Evolutionary conservation across 2,888 invertebrate genomes (phyloP).

Genomic region (Eupithecia abbreviata): DNA sequence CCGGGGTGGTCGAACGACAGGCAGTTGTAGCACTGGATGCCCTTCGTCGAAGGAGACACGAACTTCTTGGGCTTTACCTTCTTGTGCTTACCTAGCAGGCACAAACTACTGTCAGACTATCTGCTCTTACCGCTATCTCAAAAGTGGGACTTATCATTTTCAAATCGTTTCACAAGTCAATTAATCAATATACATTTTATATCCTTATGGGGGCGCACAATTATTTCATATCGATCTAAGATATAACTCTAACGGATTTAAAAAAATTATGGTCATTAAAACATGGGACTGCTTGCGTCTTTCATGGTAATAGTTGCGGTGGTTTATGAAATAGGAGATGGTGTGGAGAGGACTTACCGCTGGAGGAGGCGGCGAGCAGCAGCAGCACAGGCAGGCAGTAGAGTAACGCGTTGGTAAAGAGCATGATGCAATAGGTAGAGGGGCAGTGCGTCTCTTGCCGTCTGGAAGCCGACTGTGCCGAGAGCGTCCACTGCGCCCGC

Average conservation of each 20-base stretch:
- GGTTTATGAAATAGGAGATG: background rate
- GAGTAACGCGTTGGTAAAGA: constrained; percentile 49
- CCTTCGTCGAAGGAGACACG: constrained; percentile 69
- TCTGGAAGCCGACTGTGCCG: constrained; percentile 15
- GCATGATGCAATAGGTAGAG: constrained; percentile 20
- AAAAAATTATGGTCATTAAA: background rate
- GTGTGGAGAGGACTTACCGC: background rate
- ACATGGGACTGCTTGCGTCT: background rate
- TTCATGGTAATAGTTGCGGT: background rate
- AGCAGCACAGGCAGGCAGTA: constrained; percentile 64
- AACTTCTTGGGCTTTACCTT: constrained; percentile 74
- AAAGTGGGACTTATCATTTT: background rate
- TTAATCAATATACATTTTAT: background rate
- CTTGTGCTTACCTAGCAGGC: constrained; percentile 67
- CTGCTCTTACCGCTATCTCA: background rate
- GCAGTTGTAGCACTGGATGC: constrained; percentile 79
- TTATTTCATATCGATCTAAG: background rate
- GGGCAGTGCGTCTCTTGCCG: background rate
- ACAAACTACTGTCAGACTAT: background rate
- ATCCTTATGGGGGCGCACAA: background rate
- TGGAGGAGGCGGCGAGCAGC: constrained; percentile 51
- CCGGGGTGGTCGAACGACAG: constrained; percentile 79
- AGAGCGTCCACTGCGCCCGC: background rate
- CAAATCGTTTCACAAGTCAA: background rate
- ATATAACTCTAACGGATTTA: background rate